A percentile compares a stretch with the other conserved stretches of the same genome.
phyloP scores from a whole-genome alignment of 2,113 vertebrate species.

The Phrynosoma platyrhinos region DNA sequence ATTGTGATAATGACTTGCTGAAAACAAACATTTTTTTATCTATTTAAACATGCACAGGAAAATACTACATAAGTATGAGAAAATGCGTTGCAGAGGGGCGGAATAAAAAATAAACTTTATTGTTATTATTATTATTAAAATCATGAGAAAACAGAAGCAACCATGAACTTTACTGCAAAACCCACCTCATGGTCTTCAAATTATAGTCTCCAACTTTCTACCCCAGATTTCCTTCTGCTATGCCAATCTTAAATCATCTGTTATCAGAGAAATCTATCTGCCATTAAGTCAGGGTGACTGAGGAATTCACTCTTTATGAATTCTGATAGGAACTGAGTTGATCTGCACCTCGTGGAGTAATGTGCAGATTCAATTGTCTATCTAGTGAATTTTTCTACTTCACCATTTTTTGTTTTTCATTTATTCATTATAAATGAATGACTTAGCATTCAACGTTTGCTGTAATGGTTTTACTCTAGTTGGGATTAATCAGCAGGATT shows the following conservation, averaged over 20 bases:
- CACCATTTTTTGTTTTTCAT: background rate
- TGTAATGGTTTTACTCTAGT: no score
- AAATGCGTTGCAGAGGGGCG: background rate
- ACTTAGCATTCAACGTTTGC: no score
- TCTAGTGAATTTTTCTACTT: no score
- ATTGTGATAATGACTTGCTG: background rate
- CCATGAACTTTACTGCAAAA: background rate
- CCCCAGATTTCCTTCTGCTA: background rate
- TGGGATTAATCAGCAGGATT: no score
- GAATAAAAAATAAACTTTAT: background rate
- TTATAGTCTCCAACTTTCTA: background rate
- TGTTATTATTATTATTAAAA: no score
- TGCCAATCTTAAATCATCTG: background rate
- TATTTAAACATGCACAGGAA: background rate
- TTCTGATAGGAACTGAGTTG: background rate
- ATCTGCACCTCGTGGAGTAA: background rate
- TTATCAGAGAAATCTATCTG: background rate
- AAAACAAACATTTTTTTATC: background rate
- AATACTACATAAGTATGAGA: no score
- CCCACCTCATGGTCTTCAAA: background rate
- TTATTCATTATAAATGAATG: no score
- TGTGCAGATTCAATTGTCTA: background rate
- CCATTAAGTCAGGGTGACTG: background rate
- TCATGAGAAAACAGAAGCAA: background rate
- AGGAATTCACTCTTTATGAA: background rate